A percentile compares a stretch with the other conserved stretches of the same genome.
These are phyloP conservation scores for Hyposoter didymator DNA, from an alignment of 2,888 invertebrate species.

Conservation along the genomic window DNA sequence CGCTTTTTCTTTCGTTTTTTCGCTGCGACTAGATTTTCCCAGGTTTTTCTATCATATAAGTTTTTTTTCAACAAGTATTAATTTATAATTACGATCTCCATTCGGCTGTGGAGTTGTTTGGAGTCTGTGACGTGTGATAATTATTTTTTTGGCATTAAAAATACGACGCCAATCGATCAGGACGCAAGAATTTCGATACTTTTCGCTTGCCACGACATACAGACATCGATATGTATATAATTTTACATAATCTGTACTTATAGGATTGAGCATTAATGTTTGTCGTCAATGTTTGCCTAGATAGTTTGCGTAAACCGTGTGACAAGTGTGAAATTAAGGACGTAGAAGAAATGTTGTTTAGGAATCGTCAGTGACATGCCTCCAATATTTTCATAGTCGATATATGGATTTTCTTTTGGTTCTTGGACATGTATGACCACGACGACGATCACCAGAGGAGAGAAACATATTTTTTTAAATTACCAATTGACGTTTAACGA, in stretches of 20 bases:
- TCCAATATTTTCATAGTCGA: slow-evolving; percentile 36
- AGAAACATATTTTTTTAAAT: slow-evolving; percentile 65
- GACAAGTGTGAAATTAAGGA: slow-evolving; percentile 32
- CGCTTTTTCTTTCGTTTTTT: slow-evolving; percentile 13
- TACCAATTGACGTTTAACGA: background rate
- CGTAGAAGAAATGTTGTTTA: slow-evolving; percentile 54
- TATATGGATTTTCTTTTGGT: slow-evolving; percentile 24
- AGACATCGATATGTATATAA: slow-evolving; percentile 62
- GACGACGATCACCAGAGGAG: slow-evolving; percentile 13
- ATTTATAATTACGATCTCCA: slow-evolving; percentile 21
- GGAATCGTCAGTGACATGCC: slow-evolving; percentile 29
- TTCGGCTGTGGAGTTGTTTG: slow-evolving; percentile 25
- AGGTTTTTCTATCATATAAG: background rate
- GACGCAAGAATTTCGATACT: slow-evolving; percentile 29
- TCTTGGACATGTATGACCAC: slow-evolving; percentile 22
- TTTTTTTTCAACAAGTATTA: slow-evolving; percentile 10
- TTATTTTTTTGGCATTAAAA: slow-evolving; percentile 10
- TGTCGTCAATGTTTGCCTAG: slow-evolving; percentile 36
- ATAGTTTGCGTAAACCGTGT: slow-evolving; percentile 40
- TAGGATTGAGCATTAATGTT: slow-evolving; percentile 61
- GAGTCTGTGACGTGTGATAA: background rate
- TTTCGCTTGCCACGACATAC: slow-evolving; percentile 45
- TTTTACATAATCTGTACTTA: slow-evolving; percentile 67
- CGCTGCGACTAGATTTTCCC: slow-evolving; percentile 2
- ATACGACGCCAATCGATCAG: background rate